These are phyloP conservation scores for Trilocha varians DNA, from an alignment of 2,888 invertebrate genomes.

Conservation along the genomic window DNA sequence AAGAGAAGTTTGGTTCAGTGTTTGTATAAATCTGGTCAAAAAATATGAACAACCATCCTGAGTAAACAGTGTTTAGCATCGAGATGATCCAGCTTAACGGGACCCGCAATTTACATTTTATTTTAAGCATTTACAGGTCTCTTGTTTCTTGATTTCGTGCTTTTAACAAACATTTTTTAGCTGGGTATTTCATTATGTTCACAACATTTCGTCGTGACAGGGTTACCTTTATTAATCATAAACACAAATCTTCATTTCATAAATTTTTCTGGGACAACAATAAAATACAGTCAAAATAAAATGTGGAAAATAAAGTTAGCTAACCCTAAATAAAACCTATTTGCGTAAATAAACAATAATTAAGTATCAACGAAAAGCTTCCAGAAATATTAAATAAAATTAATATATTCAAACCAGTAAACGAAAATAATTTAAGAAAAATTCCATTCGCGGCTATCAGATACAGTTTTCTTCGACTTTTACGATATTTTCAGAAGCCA, in stretches of 20 bases:
- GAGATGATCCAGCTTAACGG: background rate
- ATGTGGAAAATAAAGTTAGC: no score
- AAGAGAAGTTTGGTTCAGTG: background rate
- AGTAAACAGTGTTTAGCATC: conserved; percentile 2
- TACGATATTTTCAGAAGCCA: conserved; percentile 10
- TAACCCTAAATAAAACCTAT: no score
- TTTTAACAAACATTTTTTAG: background rate
- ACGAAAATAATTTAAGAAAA: background rate
- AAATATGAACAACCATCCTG: conserved; percentile 5
- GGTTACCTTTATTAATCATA: no score
- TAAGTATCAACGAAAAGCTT: no score
- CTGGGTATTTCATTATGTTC: background rate
- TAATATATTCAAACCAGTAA: no score
- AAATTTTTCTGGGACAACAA: no score
- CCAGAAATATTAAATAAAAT: no score
- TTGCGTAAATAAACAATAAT: no score
- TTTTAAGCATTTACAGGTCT: background rate
- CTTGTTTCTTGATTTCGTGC: background rate
- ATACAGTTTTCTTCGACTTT: background rate
- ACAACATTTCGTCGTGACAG: background rate
- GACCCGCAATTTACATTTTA: conserved; percentile 1
- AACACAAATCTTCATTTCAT: no score
- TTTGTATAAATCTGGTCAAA: conserved; percentile 2
- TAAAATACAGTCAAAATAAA: no score
- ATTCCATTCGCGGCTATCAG: background rate